Evolutionary conservation across 2,113 vertebrate genomes (phyloP), one percentile per base, ranked within the genome.

Genomic region (Eulacestoma nigropectus): DNA sequence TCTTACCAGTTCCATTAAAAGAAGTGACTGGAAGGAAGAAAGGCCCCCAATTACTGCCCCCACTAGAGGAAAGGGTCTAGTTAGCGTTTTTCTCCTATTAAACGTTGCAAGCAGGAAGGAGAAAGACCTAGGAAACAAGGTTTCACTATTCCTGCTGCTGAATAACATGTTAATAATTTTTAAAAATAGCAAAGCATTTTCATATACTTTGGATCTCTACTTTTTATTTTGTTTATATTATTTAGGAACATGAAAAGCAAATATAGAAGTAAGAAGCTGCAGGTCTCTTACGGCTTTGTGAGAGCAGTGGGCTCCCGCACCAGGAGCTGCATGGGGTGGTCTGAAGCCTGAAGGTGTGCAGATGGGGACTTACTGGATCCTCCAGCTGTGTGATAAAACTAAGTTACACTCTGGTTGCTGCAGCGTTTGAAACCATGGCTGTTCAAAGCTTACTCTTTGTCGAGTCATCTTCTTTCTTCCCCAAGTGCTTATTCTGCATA

Each of bases 221-320:
- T 70, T 33, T 93, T 64, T 73, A 4, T 82, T 91, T 73, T 78
- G 5, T 47, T 4, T 33, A 7, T 56, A 21, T 63, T 79, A 15
- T 37, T 63, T 37, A 20, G 47, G 49, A 60, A 23, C 32, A 49
- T 0, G 2, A 44, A 41, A 88, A 68, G 13, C 39, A 56, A 39
- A 46, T 65, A 16, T 0, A 6, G 33, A 72, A 35, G 33, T 46
- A 52, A 64, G 37, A 39, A 39, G 4, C 16, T 60, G 18, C 22
- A 33, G 42, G 14, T 81, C 17, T 89, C 16, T 15, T 32, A 15
- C 3, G 1, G 2, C 65, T 87, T 63, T 39, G 17, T 52, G 62
- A 12, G 23, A 50, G n/a, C 2, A 2, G 27, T 82, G 55, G 55
- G 10, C 27, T 89, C 13, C 74, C 0, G 1, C 0, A 0, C 6